These are phyloP conservation scores for Drosophila sp. DNA, from an alignment of 1,140 invertebrate species.

Conservation along the genomic window DNA sequence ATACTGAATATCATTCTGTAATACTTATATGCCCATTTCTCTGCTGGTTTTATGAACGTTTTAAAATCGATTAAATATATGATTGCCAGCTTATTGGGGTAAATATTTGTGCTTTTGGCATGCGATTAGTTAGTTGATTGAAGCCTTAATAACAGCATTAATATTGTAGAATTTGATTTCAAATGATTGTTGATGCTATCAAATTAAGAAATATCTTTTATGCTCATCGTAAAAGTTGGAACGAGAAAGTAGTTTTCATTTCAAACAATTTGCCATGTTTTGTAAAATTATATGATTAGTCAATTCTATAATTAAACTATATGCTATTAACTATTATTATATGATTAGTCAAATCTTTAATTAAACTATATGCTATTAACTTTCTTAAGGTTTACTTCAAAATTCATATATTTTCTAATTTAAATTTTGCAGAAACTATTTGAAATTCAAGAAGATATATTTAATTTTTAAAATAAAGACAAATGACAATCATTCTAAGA, in stretches of 20 bases:
- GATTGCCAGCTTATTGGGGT: slow-evolving; percentile 66
- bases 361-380: not conserved
- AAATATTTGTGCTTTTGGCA: slow-evolving; percentile 30
- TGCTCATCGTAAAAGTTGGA: not conserved
- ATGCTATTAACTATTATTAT: not conserved
- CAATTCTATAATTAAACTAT: not conserved
- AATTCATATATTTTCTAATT: too few species aligned
- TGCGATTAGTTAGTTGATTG: slow-evolving; percentile 38
- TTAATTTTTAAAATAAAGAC: too few species aligned
- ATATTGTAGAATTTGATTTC: not conserved
- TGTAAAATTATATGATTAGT: not conserved
- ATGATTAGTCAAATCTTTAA: not conserved
- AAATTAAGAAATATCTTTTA: slow-evolving; percentile 15
- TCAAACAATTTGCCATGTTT: not conserved
- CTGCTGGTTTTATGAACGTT: slow-evolving; percentile 63
- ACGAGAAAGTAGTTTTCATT: slow-evolving; percentile 22
- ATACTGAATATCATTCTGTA: slow-evolving; percentile 38
- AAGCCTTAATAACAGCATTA: slow-evolving; percentile 37
- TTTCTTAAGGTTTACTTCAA: too few species aligned
- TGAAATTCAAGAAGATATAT: too few species aligned
- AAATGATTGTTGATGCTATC: not conserved
- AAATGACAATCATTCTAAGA: too few species aligned
- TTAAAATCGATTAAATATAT: slow-evolving; percentile 79
- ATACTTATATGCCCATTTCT: slow-evolving; percentile 16
- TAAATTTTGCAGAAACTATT: not conserved